Percentiles rank a stretch among this genome's conserved stretches.
Conservation (phyloP, 92 coral and sea anemone genomes). For the Parazoanthus swiftii region DNA sequence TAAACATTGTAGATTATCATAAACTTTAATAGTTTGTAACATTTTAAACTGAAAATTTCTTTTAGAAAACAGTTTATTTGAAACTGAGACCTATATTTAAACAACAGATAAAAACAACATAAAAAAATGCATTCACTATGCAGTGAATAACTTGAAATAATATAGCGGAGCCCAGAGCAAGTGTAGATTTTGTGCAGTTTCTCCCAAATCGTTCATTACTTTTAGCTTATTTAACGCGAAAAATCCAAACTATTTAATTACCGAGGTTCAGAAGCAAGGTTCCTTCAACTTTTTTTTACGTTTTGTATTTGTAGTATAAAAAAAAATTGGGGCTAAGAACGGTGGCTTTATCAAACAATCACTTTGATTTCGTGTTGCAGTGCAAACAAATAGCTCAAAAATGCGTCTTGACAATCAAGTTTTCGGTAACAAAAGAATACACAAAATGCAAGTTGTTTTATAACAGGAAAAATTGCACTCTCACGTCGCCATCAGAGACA, state of each 20-base stretch:
- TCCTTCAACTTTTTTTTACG: slow-evolving; percentile 19
- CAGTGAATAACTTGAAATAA: slow-evolving; percentile 14
- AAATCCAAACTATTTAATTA: neutral
- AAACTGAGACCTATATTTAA: slow-evolving; percentile 21
- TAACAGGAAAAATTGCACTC: no score
- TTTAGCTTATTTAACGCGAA: slow-evolving; percentile 12
- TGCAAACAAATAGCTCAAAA: neutral
- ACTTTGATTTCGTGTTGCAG: no score
- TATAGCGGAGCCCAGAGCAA: slow-evolving; percentile 12
- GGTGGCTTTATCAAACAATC: no score
- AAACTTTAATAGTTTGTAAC: slow-evolving; percentile 36
- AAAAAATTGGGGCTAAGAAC: neutral
- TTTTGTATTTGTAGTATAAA: neutral
- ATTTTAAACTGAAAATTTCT: slow-evolving; percentile 31
- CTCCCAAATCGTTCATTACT: slow-evolving; percentile 31
- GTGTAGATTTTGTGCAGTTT: slow-evolving; percentile 7
- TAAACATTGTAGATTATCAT: slow-evolving; percentile 35
- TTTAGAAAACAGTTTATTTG: slow-evolving; percentile 42
- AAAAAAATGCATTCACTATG: slow-evolving; percentile 24
- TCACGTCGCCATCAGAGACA: no score
- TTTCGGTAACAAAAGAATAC: neutral
- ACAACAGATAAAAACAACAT: slow-evolving; percentile 10
- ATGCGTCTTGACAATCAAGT: neutral
- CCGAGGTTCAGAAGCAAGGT: neutral
- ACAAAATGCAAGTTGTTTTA: neutral